Percentiles rank a stretch among this genome's conserved stretches.
phyloP scores from a whole-genome alignment of 2,113 vertebrate species.

The Actinemys pallida region DNA sequence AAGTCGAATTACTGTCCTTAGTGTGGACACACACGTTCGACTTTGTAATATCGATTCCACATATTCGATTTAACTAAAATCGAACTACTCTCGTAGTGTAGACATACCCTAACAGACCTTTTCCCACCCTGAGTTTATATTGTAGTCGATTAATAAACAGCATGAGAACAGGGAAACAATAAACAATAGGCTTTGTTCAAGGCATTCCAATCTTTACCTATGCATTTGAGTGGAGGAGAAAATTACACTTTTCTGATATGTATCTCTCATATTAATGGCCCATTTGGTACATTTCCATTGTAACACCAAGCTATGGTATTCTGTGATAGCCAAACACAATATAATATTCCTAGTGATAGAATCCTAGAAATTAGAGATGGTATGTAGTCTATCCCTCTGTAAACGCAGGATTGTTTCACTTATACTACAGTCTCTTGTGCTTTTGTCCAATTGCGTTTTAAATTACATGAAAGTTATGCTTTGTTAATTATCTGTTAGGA shows the following conservation, averaged over 20 bases:
- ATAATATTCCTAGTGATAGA: conserved; percentile 32
- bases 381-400: conserved; percentile 43
- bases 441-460: conserved; percentile 41
- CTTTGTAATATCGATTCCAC: too few species aligned
- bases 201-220: conserved; percentile 23
- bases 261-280: conserved; percentile 50
- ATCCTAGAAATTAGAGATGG: conserved; percentile 48
- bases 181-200: conserved; percentile 45
- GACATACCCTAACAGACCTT: background rate
- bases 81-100: too few species aligned
- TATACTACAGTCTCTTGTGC: conserved; percentile 4
- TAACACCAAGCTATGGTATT: background rate
- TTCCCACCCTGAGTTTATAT: conserved; percentile 22
- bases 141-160: conserved; percentile 43
- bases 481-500: conserved; percentile 12
- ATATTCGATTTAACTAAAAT: too few species aligned
- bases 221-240: conserved; percentile 6
- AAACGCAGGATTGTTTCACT: conserved; percentile 8
- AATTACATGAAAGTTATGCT: conserved; percentile 23
- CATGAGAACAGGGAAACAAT: conserved; percentile 12
- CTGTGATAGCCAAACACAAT: conserved; percentile 28
- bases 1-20: too few species aligned
- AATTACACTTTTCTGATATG: conserved; percentile 26
- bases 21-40: too few species aligned
- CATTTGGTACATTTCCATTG: conserved; percentile 45